These are phyloP conservation scores for Coregonus ussuriensis DNA, from an alignment of 2,797 vertebrate species.

Conservation along the genomic window DNA sequence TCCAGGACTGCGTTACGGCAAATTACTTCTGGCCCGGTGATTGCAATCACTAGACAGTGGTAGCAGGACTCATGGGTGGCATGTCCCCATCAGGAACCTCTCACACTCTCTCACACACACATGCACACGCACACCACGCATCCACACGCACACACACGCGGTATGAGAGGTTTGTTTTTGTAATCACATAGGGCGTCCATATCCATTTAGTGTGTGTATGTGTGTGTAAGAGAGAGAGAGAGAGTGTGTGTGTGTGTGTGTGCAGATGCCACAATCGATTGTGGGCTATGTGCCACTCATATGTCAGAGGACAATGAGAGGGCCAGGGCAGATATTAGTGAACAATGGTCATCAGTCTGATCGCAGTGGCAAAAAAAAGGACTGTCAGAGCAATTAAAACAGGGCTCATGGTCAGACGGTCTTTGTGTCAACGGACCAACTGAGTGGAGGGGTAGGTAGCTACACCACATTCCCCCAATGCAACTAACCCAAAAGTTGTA, in stretches of 20 bases:
- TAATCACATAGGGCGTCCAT: slow-evolving; percentile 40
- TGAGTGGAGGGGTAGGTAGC: background rate
- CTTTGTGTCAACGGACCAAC: background rate
- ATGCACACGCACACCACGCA: too few species aligned
- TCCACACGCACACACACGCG: slow-evolving; percentile 18
- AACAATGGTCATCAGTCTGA: slow-evolving; percentile 65
- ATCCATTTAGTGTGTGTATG: slow-evolving; percentile 20
- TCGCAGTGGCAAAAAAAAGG: slow-evolving; percentile 47
- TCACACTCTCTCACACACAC: background rate
- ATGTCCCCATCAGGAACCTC: slow-evolving; percentile 28
- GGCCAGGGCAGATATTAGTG: slow-evolving; percentile 53
- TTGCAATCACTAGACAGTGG: slow-evolving; percentile 37
- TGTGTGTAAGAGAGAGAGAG: slow-evolving; percentile 4
- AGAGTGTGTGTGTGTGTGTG: slow-evolving; percentile 1
- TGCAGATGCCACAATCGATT: slow-evolving; percentile 41
- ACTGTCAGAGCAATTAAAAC: slow-evolving; percentile 62
- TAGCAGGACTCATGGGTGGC: slow-evolving; percentile 34
- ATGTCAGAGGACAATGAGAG: slow-evolving; percentile 53
- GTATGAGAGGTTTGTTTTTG: slow-evolving; percentile 29
- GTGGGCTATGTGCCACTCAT: slow-evolving; percentile 47
- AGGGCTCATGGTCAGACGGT: slow-evolving; percentile 39
- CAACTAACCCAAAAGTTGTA: background rate
- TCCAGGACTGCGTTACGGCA: slow-evolving; percentile 36
- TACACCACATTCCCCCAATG: background rate
- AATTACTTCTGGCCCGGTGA: slow-evolving; percentile 46